Base-by-base conservation (phyloP, 2,797 vertebrate species). In the Miopithecus talapoin region DNA sequence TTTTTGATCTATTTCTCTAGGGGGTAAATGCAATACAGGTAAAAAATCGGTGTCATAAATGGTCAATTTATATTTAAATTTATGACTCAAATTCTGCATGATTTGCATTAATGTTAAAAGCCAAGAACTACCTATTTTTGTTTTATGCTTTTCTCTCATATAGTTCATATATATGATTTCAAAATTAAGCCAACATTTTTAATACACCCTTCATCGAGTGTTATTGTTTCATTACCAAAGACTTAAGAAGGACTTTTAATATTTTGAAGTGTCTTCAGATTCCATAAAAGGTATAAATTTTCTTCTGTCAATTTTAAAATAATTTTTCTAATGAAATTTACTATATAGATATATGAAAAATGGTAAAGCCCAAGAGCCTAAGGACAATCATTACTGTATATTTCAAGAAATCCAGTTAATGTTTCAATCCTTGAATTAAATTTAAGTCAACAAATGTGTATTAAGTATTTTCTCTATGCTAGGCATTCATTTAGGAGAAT, bases 311-410 rank as follows among this genome's bases (percentile, higher is more conserved):
- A 86, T 95, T 94, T 68, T 87, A 85, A 85, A 90, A 91, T 13
- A 46, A 80, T 59, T 78, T 96, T 96, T 95, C 59, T 76, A 87
- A 68, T 94, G 46, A 95, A 91, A 90, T 80, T 91, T 70, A 46
- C 39, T 85, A 6, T 79, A 57, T 36, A 95, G 14, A 84, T 53
- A 64, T 2, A 64, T 89, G 30, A 95, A 94, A 97, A 95, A 85
- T 94, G 28, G 84, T 95, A 75, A 92, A 94, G 55, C 46, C 64
- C 64, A 75, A 41, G 16, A 94, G 41, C 55, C 39, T 90, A 85
- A 85, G 81, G 36, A 64, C 96, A 95, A 72, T 39, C 46, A 92
- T 50, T 75, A 76, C 28, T 79, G 48, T 14, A n/a, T n/a, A 59
- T 78, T 80, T 95, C 22, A 79, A 94, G 41, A 93, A 92, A 76